These are phyloP conservation scores for Haliclystus octoradiatus DNA, from an alignment of 30 jellyfish, hydroid and myxozoan species.

Conservation along the genomic window DNA sequence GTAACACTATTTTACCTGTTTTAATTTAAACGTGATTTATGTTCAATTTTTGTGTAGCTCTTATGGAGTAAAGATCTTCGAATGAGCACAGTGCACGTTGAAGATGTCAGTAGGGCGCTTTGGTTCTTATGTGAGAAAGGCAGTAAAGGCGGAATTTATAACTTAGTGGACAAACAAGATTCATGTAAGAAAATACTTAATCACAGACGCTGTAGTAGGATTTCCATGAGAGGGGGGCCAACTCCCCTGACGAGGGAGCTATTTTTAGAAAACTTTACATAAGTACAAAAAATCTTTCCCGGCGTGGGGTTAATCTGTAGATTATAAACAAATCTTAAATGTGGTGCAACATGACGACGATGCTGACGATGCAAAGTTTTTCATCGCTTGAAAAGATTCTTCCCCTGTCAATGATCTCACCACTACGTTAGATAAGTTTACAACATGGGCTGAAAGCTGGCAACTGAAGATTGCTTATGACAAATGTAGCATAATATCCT, in stretches of 20 bases:
- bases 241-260: background rate
- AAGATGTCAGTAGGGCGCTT: constrained; percentile 79
- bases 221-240: background rate
- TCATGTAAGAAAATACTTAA: constrained; percentile 24
- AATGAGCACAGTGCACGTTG: constrained; percentile 86
- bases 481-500: too few relatives aligned
- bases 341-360: too few relatives aligned
- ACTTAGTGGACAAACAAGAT: constrained; percentile 64
- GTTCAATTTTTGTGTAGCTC: constrained; percentile 18
- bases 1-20: too few relatives aligned
- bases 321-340: background rate
- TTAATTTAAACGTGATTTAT: too few relatives aligned
- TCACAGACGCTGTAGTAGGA: background rate
- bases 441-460: too few relatives aligned
- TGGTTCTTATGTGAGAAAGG: constrained; percentile 80
- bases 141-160: constrained; percentile 39
- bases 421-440: too few relatives aligned
- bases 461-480: too few relatives aligned
- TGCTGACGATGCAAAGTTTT: too few relatives aligned
- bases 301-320: too few relatives aligned
- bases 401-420: too few relatives aligned
- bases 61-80: constrained; percentile 86
- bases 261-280: background rate
- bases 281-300: background rate
- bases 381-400: too few relatives aligned